Conservation (phyloP, 1,140 invertebrate species). For the Apis florea region DNA sequence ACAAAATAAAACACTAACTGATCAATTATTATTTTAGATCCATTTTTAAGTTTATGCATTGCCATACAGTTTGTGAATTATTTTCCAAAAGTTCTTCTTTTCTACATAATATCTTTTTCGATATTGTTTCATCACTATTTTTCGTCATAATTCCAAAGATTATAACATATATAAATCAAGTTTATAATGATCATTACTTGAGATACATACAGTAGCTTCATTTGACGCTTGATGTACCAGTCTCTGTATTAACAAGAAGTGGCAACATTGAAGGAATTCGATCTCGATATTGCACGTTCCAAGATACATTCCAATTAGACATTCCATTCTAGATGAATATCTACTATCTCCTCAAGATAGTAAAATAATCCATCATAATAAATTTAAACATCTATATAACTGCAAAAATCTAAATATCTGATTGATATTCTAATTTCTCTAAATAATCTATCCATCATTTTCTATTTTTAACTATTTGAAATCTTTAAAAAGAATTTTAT, state of each 20-base stretch:
- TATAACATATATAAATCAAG: not conserved
- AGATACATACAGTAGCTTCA: not conserved
- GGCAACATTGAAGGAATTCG: slow-evolving; percentile 5
- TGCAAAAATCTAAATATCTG: not conserved
- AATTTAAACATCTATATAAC: not conserved
- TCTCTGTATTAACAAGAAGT: slow-evolving; percentile 7
- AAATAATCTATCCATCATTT: slow-evolving; percentile 20
- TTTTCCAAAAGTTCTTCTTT: not conserved
- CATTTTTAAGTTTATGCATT: not conserved
- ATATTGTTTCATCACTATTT: not conserved
- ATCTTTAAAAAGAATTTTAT: not conserved
- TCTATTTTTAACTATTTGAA: not conserved
- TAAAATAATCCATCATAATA: not conserved
- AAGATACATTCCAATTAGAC: slow-evolving; percentile 23
- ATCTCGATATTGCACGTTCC: slow-evolving; percentile 18
- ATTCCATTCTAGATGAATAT: slow-evolving; percentile 14
- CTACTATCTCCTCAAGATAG: not conserved
- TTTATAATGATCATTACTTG: too few species aligned
- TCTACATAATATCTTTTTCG: not conserved
- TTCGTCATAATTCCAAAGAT: not conserved
- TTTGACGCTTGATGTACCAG: not conserved
- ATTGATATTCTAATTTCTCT: slow-evolving; percentile 14
- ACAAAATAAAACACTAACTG: not conserved
- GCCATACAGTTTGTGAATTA: slow-evolving; percentile 8
- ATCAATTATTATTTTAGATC: not conserved